Evolutionary conservation across 2,797 vertebrate species (phyloP).

Genomic region (Dendrocincla fuliginosa): DNA sequence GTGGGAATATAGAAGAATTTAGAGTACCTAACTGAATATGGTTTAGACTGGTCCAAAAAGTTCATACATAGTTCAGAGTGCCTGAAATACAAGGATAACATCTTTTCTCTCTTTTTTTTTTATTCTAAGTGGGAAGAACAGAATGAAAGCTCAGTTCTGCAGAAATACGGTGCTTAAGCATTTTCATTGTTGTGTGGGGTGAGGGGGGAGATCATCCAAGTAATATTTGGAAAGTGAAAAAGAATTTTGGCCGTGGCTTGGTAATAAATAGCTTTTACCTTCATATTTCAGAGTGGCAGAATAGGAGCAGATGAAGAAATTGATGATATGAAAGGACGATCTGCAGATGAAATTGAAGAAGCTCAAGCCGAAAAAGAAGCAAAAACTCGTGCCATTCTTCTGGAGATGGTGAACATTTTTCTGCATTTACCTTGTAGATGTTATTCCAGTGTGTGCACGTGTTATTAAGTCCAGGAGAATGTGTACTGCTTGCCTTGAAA

Average conservation of each 20-base stretch:
- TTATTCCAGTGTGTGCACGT: background rate
- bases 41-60: background rate
- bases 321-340: slow-evolving; percentile 86
- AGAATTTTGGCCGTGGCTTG: background rate
- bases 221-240: background rate
- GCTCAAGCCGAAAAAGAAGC: slow-evolving; percentile 92
- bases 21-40: background rate
- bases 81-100: background rate
- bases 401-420: slow-evolving; percentile 89
- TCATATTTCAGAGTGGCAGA: slow-evolving; percentile 87
- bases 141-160: background rate
- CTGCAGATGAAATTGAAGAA: slow-evolving; percentile 89
- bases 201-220: background rate
- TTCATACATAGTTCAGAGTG: background rate
- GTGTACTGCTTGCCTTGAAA: background rate
- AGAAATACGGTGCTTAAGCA: background rate
- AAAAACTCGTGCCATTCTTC: slow-evolving; percentile 93
- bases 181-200: background rate
- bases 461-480: background rate
- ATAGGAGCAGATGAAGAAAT: slow-evolving; percentile 97
- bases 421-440: background rate
- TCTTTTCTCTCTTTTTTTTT: background rate
- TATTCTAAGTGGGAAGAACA: background rate
- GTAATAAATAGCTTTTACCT: background rate
- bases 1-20: background rate